Evolutionary conservation across 2,888 invertebrate species (phyloP).

Genomic region (Oscheius myriophilus): DNA sequence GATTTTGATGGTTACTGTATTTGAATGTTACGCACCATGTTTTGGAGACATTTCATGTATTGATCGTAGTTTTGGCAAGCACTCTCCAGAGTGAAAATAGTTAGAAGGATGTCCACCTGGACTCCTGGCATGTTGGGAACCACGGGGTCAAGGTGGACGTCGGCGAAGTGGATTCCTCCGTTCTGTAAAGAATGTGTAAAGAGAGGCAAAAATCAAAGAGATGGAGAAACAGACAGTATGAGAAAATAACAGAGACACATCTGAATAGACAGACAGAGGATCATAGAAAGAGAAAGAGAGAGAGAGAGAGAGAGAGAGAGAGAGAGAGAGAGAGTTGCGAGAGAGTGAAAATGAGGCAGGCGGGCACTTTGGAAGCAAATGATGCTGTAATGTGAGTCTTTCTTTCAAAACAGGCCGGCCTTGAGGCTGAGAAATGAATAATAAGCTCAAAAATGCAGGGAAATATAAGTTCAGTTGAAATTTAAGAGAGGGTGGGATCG

Average conservation of each 20-base stretch:
- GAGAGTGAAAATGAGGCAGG: constrained; percentile 5
- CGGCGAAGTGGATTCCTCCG: constrained; percentile 61
- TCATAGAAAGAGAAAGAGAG: too few relatives aligned
- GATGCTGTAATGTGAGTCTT: too few relatives aligned
- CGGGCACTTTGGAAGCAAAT: too few relatives aligned
- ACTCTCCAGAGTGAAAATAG: constrained; percentile 66
- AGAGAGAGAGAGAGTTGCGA: background rate
- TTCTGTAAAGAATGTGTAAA: constrained; percentile 5
- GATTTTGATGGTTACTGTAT: background rate
- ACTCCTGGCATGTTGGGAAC: constrained; percentile 43
- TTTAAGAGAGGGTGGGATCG: too few relatives aligned
- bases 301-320: background rate
- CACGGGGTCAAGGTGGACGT: constrained; percentile 53
- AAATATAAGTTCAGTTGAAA: too few relatives aligned
- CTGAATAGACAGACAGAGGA: too few relatives aligned
- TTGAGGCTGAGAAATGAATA: too few relatives aligned
- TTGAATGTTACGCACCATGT: constrained; percentile 52
- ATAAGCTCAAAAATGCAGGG: too few relatives aligned
- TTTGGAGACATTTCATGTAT: constrained; percentile 53
- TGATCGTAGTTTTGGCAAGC: constrained; percentile 62
- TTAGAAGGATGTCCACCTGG: constrained; percentile 58
- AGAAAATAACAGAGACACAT: too few relatives aligned
- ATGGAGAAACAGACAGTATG: too few relatives aligned
- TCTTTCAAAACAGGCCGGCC: too few relatives aligned
- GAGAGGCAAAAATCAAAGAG: too few relatives aligned